Evolutionary conservation across 1,140 invertebrate genomes (phyloP), one percentile per base, ranked within the genome.

Genomic region (Heliconius eleuchia): DNA sequence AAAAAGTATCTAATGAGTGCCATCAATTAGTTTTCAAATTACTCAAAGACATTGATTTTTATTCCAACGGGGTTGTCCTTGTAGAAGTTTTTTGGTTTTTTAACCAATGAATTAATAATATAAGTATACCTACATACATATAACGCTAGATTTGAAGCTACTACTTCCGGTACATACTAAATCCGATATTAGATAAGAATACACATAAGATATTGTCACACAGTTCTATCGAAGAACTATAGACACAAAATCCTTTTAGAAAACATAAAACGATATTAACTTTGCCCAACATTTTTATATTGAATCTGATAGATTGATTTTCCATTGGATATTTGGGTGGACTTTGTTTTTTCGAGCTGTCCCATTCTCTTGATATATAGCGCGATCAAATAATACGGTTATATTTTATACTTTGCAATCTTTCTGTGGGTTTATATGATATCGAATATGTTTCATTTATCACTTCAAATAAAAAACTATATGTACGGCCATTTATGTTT

Each of bases 271-370:
- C 80, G 55, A 81, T 80, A 80, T 80, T 81, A 81, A 78, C 76
- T 78, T 78, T 75, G 66, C 77, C 74, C 77, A 46, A 74, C 71
- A 79, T 82, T 79, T 82, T 82, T 78, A 46, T 81, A 78, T 82
- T 72, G 77, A 76, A 71, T 79, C 79, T 79, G 81, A 82, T 82
- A 74, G 77, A 82, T 82, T 79, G 81, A 82, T 82, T 74, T 79
- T 82, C 77, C 74, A 82, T 82, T 82, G 80, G 80, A 79, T 82
- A 82, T 82, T 82, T 78, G 80, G 74, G 50, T 52, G 60, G 72
- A 78, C 77, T 79, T 82, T 82, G 74, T 74, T 81, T 79, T 79
- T 79, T 34, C 76, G 66, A 81, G 76, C 55, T 82, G 75, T 82
- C 75, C 76, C 76, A 81, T 82, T 82, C 81, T 50, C 76, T 82